Evolutionary conservation across 2,888 invertebrate species (phyloP).

Genomic region (Shargacucullia verbasci): DNA sequence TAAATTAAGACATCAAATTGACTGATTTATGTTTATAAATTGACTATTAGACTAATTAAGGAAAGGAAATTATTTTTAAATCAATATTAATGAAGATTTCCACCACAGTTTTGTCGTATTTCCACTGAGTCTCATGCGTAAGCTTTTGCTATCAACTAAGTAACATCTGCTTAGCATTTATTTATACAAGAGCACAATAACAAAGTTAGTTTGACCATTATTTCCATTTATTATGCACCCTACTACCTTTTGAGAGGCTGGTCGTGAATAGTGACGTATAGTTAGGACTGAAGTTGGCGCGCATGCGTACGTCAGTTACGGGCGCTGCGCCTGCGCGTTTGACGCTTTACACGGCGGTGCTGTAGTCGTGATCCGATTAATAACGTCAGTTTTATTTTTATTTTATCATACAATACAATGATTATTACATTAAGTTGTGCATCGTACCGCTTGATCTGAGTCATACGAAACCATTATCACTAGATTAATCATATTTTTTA

Average conservation of each 20-base stretch:
- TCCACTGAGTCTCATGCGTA: constrained; percentile 1
- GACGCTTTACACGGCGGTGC: constrained; percentile 88
- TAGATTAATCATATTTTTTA: constrained; percentile 23
- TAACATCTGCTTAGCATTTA: constrained; percentile 38
- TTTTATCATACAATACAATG: constrained; percentile 59
- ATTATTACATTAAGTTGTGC: constrained; percentile 51
- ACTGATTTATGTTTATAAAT: no score
- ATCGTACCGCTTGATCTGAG: constrained; percentile 75
- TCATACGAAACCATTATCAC: constrained; percentile 44
- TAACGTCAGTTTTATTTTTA: constrained; percentile 85
- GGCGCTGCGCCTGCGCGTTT: constrained; percentile 88
- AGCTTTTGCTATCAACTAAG: constrained; percentile 1
- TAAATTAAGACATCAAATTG: no score
- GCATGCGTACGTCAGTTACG: constrained; percentile 85
- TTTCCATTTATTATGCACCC: constrained; percentile 61
- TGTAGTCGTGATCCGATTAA: constrained; percentile 88
- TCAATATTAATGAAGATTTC: no score
- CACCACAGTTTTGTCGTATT: neutral
- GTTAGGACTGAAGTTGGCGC: constrained; percentile 80
- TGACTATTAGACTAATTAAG: no score
- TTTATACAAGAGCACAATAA: constrained; percentile 29
- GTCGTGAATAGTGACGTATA: constrained; percentile 66
- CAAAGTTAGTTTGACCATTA: constrained; percentile 42
- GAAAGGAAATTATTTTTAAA: no score
- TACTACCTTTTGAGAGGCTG: constrained; percentile 56